Conservation (phyloP, 2,888 invertebrate species). For the Apantesis nais region DNA sequence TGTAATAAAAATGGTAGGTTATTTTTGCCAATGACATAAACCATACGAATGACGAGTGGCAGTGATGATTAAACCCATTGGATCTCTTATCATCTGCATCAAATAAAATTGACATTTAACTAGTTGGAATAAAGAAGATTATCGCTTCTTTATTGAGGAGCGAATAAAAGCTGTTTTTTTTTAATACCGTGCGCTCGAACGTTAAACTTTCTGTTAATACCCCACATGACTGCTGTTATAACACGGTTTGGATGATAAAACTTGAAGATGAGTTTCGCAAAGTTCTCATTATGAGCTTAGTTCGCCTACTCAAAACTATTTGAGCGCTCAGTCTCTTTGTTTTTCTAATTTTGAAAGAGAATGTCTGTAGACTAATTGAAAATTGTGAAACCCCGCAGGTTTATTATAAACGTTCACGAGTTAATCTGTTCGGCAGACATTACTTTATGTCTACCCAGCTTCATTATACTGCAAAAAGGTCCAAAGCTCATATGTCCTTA, state of each 20-base stretch:
- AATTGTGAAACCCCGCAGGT: neutral
- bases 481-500: too few species aligned
- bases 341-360: neutral
- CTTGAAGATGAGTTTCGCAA: neutral
- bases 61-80: neutral
- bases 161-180: neutral
- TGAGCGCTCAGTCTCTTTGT: neutral
- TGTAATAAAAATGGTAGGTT: slow-evolving; percentile 32
- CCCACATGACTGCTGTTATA: neutral
- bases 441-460: too few species aligned
- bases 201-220: neutral
- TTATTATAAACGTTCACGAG: neutral
- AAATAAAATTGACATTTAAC: neutral
- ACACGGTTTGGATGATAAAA: neutral
- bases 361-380: neutral
- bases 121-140: too few species aligned
- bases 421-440: neutral
- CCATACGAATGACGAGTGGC: neutral
- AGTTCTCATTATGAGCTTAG: neutral
- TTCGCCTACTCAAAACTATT: neutral
- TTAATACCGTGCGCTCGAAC: neutral
- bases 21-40: neutral
- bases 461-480: too few species aligned
- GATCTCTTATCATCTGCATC: neutral
- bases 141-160: neutral